phyloP scores from a whole-genome alignment of 2,797 vertebrate species.

The Microchirus variegatus region DNA sequence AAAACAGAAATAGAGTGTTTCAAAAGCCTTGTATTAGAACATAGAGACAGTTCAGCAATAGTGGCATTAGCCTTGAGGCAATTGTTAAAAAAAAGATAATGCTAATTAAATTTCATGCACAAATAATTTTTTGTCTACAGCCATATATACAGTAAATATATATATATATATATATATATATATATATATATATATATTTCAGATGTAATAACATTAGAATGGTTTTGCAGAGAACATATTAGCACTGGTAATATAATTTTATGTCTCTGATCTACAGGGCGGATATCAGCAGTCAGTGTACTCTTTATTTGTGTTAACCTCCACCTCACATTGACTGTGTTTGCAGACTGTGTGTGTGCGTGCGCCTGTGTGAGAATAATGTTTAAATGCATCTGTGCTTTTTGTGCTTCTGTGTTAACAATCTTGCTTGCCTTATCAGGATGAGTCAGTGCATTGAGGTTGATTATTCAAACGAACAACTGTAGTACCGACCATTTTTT shows the following conservation, averaged over 20 bases:
- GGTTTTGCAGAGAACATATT: conserved; percentile 23
- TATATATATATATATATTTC: conserved; percentile 8
- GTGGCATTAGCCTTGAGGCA: conserved; percentile 42
- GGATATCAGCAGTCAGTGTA: conserved; percentile 33
- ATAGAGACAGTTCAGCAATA: conserved; percentile 19
- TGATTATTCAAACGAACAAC: conserved; percentile 20
- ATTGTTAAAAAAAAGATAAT: conserved; percentile 26
- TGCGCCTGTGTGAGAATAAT: conserved; percentile 4
- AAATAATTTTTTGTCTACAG: conserved; percentile 10
- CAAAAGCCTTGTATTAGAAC: conserved; percentile 34
- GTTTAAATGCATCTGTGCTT: conserved; percentile 44
- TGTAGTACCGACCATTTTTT: conserved; percentile 1
- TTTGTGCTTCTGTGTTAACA: conserved; percentile 59
- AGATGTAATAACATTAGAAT: background rate
- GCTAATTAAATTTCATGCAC: conserved; percentile 29
- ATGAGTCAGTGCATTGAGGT: conserved; percentile 61
- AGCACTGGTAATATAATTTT: conserved; percentile 2
- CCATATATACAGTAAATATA: too few relatives aligned
- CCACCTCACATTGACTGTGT: conserved; percentile 34
- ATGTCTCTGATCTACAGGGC: conserved; percentile 40
- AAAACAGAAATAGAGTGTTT: conserved; percentile 36
- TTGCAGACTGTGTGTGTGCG: conserved; percentile 12
- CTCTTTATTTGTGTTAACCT: conserved; percentile 20
- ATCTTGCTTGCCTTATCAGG: conserved; percentile 61
- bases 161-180: too few relatives aligned